A percentile compares a stretch with the other conserved stretches of the same genome.
These are phyloP conservation scores for Antennarius maculatus DNA, from an alignment of 2,797 vertebrate species.

Conservation along the genomic window DNA sequence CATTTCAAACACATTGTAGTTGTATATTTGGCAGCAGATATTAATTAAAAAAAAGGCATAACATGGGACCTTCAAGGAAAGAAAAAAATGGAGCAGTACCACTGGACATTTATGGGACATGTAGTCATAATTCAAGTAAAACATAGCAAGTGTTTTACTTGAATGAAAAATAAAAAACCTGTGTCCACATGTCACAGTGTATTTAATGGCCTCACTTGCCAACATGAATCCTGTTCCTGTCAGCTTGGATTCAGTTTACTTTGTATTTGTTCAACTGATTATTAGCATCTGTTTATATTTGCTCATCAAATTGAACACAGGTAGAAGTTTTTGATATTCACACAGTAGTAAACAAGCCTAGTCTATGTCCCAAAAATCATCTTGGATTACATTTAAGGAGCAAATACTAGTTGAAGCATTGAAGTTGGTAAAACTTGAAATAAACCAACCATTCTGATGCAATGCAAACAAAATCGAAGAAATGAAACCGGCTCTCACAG, in stretches of 20 bases:
- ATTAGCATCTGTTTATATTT: conserved; percentile 15
- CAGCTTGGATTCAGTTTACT: neutral
- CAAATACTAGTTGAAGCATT: neutral
- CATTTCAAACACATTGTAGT: no score
- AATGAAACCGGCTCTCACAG: neutral
- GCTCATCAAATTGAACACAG: conserved; percentile 2
- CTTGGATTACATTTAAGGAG: conserved; percentile 1
- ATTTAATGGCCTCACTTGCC: no score
- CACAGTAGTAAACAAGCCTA: neutral
- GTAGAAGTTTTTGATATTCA: neutral
- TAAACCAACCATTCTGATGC: neutral
- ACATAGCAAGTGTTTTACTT: no score
- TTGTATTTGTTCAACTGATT: conserved; percentile 18
- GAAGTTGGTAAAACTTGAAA: neutral
- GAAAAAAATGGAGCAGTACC: no score
- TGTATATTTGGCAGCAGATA: no score
- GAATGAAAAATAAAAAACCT: no score
- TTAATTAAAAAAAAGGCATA: no score
- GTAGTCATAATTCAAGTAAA: no score
- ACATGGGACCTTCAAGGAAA: no score
- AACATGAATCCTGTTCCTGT: neutral
- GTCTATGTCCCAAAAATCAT: neutral
- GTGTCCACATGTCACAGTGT: no score
- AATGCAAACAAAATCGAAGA: neutral
- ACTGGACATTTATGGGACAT: no score